These are phyloP conservation scores for Actias luna DNA, from an alignment of 2,888 invertebrate species.

Conservation along the genomic window DNA sequence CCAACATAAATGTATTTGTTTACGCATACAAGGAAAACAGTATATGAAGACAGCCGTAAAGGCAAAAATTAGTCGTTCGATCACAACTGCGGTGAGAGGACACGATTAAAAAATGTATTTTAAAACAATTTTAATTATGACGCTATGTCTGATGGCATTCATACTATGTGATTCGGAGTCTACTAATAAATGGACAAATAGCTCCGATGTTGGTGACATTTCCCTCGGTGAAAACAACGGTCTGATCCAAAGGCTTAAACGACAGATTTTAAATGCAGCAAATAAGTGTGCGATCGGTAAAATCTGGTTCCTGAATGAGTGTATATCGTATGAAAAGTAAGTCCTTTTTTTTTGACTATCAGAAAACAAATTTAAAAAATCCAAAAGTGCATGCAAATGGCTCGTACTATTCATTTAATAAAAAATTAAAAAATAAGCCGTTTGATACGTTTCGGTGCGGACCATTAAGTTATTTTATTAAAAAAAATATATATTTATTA, in stretches of 20 bases:
- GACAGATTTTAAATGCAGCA: conserved; percentile 15
- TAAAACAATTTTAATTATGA: not conserved
- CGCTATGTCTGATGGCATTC: not conserved
- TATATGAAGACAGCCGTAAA: not conserved
- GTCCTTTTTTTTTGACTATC: no score
- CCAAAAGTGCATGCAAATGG: no score
- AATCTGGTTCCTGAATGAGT: conserved; percentile 17
- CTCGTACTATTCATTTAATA: no score
- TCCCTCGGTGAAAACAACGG: not conserved
- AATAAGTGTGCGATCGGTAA: conserved; percentile 15
- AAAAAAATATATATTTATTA: no score
- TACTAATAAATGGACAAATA: not conserved
- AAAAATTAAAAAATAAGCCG: no score
- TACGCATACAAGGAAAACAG: not conserved
- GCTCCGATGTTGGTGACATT: not conserved
- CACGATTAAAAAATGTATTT: not conserved
- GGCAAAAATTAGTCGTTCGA: not conserved
- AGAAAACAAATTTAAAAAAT: no score
- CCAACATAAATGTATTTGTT: not conserved
- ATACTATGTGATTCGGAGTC: not conserved
- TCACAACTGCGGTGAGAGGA: not conserved
- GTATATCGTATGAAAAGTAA: conserved; percentile 18
- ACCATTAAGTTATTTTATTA: no score
- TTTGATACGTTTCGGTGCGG: no score
- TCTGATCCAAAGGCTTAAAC: not conserved